These are phyloP conservation scores for Phalacrocorax brasilianus DNA, from an alignment of 2,113 vertebrate species.

Conservation along the genomic window DNA sequence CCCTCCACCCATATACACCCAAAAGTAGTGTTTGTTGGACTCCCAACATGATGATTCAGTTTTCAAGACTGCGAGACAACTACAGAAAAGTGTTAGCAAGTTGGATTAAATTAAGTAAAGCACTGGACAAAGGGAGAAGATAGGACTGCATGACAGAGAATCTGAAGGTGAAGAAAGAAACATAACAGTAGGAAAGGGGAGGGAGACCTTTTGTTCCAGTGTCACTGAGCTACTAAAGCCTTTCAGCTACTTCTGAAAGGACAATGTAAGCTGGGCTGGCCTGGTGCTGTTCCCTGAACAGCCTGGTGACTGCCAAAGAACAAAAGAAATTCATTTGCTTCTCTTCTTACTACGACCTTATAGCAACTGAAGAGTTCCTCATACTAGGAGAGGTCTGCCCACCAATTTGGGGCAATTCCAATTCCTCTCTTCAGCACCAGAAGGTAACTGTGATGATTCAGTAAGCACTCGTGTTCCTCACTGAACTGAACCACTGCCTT, in stretches of 20 bases:
- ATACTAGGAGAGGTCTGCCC: not conserved
- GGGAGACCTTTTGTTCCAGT: not conserved
- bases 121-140: not conserved
- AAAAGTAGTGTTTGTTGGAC: not conserved
- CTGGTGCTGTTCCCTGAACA: not conserved
- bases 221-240: not conserved
- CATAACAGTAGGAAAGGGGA: not conserved
- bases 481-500: not conserved
- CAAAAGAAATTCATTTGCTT: not conserved
- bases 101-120: not conserved
- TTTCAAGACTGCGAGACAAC: not conserved
- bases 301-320: not conserved
- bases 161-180: not conserved
- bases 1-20: not conserved
- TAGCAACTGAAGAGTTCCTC: not conserved
- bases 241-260: not conserved
- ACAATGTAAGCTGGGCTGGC: not conserved
- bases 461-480: not conserved
- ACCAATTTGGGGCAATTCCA: not conserved
- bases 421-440: not conserved
- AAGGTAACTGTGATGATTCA: not conserved
- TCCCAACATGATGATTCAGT: not conserved
- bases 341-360: not conserved
- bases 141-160: not conserved
- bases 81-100: not conserved